These are phyloP conservation scores for Eutolmus rufibarbis DNA, from an alignment of 2,888 invertebrate species.

Conservation along the genomic window DNA sequence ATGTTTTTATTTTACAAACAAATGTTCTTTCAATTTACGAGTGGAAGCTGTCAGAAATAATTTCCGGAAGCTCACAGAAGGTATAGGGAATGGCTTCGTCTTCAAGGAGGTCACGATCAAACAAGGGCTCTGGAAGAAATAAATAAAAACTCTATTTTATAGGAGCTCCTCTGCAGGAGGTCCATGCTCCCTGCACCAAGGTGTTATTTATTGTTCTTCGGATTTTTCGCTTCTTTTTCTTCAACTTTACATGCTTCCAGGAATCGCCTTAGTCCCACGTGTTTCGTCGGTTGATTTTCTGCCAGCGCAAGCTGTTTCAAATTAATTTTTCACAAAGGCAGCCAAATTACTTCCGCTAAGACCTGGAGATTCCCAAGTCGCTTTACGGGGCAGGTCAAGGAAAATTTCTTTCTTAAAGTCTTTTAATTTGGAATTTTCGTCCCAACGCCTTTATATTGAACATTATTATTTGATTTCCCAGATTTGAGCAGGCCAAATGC, in stretches of 20 bases:
- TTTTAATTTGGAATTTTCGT: neutral
- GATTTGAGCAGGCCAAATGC: neutral
- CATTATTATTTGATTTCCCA: neutral
- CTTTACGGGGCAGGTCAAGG: neutral
- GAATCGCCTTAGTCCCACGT: neutral
- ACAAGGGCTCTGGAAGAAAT: neutral
- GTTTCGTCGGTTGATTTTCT: neutral
- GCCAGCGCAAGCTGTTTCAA: neutral
- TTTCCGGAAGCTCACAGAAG: neutral
- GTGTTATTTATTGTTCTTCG: neutral
- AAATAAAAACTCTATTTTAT: neutral
- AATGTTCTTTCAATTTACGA: neutral
- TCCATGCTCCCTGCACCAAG: neutral
- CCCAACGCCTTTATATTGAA: neutral
- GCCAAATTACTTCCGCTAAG: neutral
- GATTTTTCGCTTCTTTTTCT: neutral
- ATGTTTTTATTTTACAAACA: slow-evolving; percentile 3
- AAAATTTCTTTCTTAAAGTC: neutral
- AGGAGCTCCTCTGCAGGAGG: neutral
- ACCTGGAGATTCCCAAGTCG: neutral
- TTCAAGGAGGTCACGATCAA: neutral
- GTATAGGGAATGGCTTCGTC: neutral
- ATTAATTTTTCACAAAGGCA: neutral
- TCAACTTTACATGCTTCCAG: neutral
- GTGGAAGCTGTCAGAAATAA: neutral